Conservation (phyloP, 2,797 vertebrate genomes). For the Philypnodon macrostomus region DNA sequence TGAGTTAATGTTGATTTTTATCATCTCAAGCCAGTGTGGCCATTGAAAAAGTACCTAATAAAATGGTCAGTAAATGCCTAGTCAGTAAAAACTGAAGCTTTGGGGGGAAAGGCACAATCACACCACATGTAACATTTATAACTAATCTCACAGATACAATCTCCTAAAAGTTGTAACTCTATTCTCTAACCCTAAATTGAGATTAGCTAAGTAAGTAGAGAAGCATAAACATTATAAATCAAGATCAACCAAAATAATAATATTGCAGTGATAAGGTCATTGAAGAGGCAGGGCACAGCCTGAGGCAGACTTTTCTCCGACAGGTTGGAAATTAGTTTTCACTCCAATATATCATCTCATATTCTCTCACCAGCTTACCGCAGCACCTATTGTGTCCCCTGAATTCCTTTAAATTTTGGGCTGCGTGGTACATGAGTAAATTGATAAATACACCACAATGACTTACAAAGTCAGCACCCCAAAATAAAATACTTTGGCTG, state of each 20-base stretch:
- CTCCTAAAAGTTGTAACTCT: conserved; percentile 30
- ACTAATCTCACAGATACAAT: conserved; percentile 18
- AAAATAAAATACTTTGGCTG: conserved; percentile 63
- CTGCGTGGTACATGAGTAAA: conserved; percentile 70
- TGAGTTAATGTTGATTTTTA: conserved; percentile 65
- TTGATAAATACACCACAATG: conserved; percentile 65
- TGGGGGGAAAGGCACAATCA: no score
- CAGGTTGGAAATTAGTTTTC: conserved; percentile 79
- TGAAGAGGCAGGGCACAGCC: conserved; percentile 58
- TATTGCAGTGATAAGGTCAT: conserved; percentile 71
- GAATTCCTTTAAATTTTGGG: conserved; percentile 56
- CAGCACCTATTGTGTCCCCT: conserved; percentile 56
- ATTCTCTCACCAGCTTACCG: conserved; percentile 67
- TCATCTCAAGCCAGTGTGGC: no score
- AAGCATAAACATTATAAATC: conserved; percentile 72
- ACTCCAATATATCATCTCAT: conserved; percentile 76
- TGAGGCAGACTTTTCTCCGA: conserved; percentile 58
- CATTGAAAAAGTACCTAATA: no score
- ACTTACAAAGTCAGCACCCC: conserved; percentile 42
- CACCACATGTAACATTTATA: conserved; percentile 7
- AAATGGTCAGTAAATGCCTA: no score
- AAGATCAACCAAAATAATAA: conserved; percentile 73
- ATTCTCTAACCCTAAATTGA: conserved; percentile 43
- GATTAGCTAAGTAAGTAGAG: conserved; percentile 60
- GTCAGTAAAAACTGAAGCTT: no score